Conservation (phyloP, 2,113 vertebrate genomes). For the Ceyx cyanopectus region DNA sequence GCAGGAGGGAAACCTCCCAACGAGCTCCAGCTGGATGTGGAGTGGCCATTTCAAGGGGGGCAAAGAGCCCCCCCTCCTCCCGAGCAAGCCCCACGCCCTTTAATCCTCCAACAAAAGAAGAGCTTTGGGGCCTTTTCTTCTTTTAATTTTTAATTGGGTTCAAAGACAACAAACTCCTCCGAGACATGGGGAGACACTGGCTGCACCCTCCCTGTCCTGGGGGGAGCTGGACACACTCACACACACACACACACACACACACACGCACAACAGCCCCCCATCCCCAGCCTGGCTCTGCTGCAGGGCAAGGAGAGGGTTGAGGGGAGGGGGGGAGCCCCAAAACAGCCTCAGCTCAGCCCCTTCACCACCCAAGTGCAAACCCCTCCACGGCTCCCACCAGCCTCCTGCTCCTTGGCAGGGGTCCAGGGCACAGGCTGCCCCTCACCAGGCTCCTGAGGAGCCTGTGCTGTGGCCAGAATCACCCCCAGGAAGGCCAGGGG, state of each 20-base stretch:
- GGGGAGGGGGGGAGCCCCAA: not conserved
- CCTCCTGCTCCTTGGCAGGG: not conserved
- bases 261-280: not conserved
- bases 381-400: no score
- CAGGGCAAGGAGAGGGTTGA: not conserved
- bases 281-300: not conserved
- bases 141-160: not conserved
- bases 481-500: not conserved
- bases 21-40: not conserved
- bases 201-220: not conserved
- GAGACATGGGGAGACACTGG: not conserved
- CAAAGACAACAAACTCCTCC: constrained; percentile 13
- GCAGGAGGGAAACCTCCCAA: not conserved
- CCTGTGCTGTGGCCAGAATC: not conserved
- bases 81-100: not conserved
- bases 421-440: not conserved
- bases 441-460: fast-evolving
- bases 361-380: no score
- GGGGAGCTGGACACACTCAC: not conserved
- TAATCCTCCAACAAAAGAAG: not conserved
- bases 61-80: not conserved
- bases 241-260: no score
- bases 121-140: not conserved
- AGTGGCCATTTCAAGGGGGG: not conserved
- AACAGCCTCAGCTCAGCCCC: not conserved